A percentile compares a stretch with the other conserved stretches of the same genome.
Conservation (phyloP, 2,888 invertebrate genomes). For the Ypsolopha scabrella region DNA sequence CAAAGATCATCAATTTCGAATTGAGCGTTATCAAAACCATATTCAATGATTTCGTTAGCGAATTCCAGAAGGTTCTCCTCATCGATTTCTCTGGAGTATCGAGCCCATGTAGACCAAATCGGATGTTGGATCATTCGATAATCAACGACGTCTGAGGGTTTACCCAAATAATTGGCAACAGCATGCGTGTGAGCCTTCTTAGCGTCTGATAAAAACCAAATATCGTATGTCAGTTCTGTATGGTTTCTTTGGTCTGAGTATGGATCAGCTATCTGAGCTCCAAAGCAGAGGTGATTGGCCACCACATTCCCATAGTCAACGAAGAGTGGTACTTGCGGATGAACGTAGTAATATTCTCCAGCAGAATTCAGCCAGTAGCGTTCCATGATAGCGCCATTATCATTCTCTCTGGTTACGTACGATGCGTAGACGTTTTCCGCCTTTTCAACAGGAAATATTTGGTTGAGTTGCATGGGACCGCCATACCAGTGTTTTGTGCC, state of each 20-base stretch:
- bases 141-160: constrained; percentile 74
- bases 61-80: constrained; percentile 73
- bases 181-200: constrained; percentile 74
- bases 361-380: constrained; percentile 80
- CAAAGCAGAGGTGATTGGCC: constrained; percentile 67
- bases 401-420: constrained; percentile 62
- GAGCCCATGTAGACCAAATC: constrained; percentile 92
- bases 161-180: constrained; percentile 70
- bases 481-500: constrained; percentile 75
- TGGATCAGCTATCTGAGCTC: constrained; percentile 65
- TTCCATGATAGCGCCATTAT: constrained; percentile 72
- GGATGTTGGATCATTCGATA: constrained; percentile 79
- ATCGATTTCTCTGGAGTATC: constrained; percentile 74
- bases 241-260: constrained; percentile 51
- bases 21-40: constrained; percentile 79
- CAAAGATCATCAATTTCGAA: constrained; percentile 90
- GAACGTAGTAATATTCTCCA: constrained; percentile 76
- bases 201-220: constrained; percentile 71
- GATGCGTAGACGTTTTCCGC: constrained; percentile 60
- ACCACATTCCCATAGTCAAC: constrained; percentile 74
- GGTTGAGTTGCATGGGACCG: constrained; percentile 71
- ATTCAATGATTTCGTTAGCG: constrained; percentile 72
- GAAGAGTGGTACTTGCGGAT: constrained; percentile 75
- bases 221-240: constrained; percentile 66
- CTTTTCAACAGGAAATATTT: constrained; percentile 73